Percentiles rank a stretch among this genome's conserved stretches.
Conservation (phyloP, 2,888 invertebrate species). For the Entomobrya multifasciata region DNA sequence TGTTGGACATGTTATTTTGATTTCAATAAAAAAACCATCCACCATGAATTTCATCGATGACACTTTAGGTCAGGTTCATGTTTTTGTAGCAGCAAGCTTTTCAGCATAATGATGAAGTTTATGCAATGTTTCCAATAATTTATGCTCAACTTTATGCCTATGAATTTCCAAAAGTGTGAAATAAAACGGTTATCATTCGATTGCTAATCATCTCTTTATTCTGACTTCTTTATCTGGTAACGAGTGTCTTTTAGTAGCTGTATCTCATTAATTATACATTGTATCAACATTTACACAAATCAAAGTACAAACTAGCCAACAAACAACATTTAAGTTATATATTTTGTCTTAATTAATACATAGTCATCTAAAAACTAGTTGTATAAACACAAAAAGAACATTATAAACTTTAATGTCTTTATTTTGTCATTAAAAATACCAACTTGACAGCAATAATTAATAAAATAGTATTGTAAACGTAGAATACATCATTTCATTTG, state of each 20-base stretch:
- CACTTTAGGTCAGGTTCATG: no score
- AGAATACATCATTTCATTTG: neutral
- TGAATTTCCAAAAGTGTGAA: no score
- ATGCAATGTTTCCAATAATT: no score
- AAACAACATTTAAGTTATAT: conserved; percentile 11
- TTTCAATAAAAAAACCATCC: no score
- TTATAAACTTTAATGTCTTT: conserved; percentile 20
- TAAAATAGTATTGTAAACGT: neutral
- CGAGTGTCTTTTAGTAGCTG: conserved; percentile 57
- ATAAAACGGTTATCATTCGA: neutral
- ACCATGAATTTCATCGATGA: no score
- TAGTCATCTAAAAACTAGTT: neutral
- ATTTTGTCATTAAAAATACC: conserved; percentile 22
- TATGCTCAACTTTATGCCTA: no score
- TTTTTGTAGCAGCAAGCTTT: no score
- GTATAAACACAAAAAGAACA: neutral
- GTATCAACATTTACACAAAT: conserved; percentile 19
- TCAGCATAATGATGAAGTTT: no score
- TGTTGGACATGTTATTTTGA: no score
- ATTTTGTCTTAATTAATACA: neutral
- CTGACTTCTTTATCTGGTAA: conserved; percentile 65
- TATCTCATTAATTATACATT: conserved; percentile 20
- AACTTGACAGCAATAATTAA: neutral
- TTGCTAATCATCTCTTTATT: conserved; percentile 64
- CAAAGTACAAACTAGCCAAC: conserved; percentile 57